Evolutionary conservation across 1,140 invertebrate genomes (phyloP).

Genomic region (Orchesella cincta): DNA sequence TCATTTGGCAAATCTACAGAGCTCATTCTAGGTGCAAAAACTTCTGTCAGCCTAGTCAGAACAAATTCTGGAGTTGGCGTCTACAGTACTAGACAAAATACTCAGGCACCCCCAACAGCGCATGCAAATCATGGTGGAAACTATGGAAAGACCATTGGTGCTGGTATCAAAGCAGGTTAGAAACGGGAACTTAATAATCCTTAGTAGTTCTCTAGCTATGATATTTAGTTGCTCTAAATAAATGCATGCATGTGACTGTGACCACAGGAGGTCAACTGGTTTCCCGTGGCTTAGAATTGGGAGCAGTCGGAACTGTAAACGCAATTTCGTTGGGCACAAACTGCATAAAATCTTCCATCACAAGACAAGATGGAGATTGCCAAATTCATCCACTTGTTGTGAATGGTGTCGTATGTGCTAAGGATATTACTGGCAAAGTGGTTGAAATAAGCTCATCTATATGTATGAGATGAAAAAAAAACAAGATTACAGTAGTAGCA

Average conservation of each 20-base stretch:
- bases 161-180: not conserved
- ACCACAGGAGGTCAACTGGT: not conserved
- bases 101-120: not conserved
- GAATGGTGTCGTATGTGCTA: not conserved
- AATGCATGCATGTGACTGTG: not conserved
- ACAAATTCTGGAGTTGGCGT: not conserved
- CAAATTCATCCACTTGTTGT: not conserved
- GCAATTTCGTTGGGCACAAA: not conserved
- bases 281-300: not conserved
- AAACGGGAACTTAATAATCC: not conserved
- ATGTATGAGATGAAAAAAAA: not conserved
- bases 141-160: not conserved
- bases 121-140: not conserved
- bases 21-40: not conserved
- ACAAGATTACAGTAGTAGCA: not conserved
- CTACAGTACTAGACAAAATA: not conserved
- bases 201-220: not conserved
- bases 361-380: not conserved
- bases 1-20: not conserved
- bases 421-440: not conserved
- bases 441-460: not conserved
- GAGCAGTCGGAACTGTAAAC: not conserved
- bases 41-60: not conserved
- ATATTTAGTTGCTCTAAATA: not conserved
- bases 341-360: not conserved